These are phyloP conservation scores for Conger conger DNA, from an alignment of 2,113 vertebrate species.

Conservation along the genomic window DNA sequence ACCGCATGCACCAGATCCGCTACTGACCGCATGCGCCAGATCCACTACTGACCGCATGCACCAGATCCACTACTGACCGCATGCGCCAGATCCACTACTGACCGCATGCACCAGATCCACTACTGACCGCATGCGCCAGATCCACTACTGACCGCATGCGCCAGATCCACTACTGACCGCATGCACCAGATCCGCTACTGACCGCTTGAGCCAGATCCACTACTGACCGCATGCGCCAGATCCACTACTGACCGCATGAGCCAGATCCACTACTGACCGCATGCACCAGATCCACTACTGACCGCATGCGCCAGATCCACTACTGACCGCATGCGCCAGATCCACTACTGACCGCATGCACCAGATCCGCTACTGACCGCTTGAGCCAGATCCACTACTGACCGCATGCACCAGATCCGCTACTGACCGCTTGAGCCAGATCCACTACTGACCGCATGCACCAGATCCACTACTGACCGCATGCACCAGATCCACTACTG, in stretches of 20 bases:
- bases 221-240: background rate
- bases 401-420: slow-evolving; percentile 61
- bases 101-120: no score
- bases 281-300: slow-evolving; percentile 58
- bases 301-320: slow-evolving; percentile 63
- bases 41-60: no score
- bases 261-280: no score
- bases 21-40: no score
- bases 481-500: background rate
- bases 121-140: no score
- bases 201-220: slow-evolving; percentile 13
- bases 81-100: no score
- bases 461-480: slow-evolving; percentile 62
- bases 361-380: background rate
- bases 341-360: background rate
- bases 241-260: background rate
- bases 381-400: no score
- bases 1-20: no score
- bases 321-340: slow-evolving; percentile 46
- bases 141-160: slow-evolving; percentile 58
- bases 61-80: no score
- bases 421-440: no score
- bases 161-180: slow-evolving; percentile 57
- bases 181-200: slow-evolving; percentile 66
- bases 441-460: slow-evolving; percentile 60